These are phyloP conservation scores for Apostichopus californicus DNA, from an alignment of 35 echinoderm and acorn worm species.

Conservation along the genomic window DNA sequence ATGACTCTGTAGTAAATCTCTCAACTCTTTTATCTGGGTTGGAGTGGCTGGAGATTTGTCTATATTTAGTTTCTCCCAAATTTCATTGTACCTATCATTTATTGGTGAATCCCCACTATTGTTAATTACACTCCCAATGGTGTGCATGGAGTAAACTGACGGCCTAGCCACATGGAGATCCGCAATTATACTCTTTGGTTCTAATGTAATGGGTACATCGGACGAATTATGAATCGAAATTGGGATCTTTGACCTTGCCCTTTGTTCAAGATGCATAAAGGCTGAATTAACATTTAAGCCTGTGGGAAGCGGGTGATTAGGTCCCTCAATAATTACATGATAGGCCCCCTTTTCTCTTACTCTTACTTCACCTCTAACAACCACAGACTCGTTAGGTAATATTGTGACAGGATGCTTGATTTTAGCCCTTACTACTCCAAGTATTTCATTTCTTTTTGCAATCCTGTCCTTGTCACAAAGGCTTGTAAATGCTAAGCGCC, in stretches of 20 bases:
- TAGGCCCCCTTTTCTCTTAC: not conserved
- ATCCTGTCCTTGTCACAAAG: not conserved
- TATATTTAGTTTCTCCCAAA: no score
- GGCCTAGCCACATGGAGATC: not conserved
- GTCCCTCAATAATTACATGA: not conserved
- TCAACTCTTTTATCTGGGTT: no score
- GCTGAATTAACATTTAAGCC: not conserved
- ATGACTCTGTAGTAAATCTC: no score
- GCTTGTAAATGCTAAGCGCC: not conserved
- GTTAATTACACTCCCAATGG: no score
- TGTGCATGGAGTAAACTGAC: no score
- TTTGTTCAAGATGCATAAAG: not conserved
- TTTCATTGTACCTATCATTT: no score
- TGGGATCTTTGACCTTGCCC: not conserved
- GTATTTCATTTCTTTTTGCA: not conserved
- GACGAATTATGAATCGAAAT: not conserved
- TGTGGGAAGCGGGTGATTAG: not conserved
- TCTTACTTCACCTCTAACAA: not conserved
- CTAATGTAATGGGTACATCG: not conserved
- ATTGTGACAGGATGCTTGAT: constrained; percentile 6
- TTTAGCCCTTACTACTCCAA: not conserved
- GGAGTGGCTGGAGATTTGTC: no score
- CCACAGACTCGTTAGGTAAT: not conserved
- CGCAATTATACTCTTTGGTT: constrained; percentile 20
- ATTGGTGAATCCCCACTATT: no score